Conservation (phyloP, 1,140 invertebrate species). For the Asbolus verrucosus region DNA sequence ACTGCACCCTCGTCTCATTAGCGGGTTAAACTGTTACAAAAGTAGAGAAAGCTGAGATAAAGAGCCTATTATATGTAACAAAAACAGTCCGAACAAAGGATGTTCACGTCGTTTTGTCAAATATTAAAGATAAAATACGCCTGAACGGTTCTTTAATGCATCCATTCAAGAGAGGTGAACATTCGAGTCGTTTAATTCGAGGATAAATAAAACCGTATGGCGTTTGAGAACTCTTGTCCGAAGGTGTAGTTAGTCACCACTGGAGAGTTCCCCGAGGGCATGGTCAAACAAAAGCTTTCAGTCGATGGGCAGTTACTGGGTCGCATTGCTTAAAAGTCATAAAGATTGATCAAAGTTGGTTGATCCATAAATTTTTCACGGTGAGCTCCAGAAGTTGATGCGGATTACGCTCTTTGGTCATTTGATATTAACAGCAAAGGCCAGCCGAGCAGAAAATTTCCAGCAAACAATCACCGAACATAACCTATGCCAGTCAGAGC, state of each 20-base stretch:
- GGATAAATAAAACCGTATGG: constrained; percentile 29
- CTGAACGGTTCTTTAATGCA: constrained; percentile 11
- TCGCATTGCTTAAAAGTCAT: constrained; percentile 40
- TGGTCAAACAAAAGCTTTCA: constrained; percentile 34
- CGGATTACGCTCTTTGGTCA: too few species aligned
- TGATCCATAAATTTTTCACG: too few species aligned
- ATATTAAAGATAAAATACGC: constrained; percentile 19
- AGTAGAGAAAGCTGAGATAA: constrained; percentile 10
- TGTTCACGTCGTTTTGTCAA: constrained; percentile 15
- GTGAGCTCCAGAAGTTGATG: too few species aligned
- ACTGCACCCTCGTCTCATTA: neutral
- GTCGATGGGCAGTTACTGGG: too few species aligned
- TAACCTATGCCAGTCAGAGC: constrained; percentile 26
- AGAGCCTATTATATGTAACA: constrained; percentile 6
- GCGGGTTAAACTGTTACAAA: neutral
- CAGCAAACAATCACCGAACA: constrained; percentile 39
- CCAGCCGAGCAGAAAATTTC: neutral
- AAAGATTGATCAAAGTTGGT: too few species aligned
- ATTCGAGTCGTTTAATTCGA: constrained; percentile 18
- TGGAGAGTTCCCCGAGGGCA: constrained; percentile 8
- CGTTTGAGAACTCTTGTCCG: neutral
- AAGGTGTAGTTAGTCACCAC: constrained; percentile 19
- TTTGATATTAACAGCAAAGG: constrained; percentile 25
- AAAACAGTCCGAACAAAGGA: neutral
- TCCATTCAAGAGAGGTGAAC: constrained; percentile 27